Conservation (phyloP, 2,113 vertebrate species). For the Stercorarius parasiticus region DNA sequence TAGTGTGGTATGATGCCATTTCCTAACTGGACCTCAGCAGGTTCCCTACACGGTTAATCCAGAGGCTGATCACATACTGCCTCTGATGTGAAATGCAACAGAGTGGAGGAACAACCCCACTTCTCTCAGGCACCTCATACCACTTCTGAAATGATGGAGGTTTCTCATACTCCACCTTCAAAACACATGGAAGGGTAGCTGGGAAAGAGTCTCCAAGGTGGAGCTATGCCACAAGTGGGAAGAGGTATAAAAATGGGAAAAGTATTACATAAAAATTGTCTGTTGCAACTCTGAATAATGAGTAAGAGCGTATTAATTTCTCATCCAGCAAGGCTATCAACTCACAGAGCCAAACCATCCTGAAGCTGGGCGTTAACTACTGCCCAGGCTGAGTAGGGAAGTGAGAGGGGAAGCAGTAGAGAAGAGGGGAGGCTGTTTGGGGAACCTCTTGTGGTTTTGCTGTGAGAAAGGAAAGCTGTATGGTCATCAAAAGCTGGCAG, state of each 20-base stretch:
- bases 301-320: background rate
- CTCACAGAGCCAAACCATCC: background rate
- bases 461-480: background rate
- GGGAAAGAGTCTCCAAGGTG: background rate
- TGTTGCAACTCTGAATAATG: background rate
- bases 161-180: background rate
- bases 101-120: background rate
- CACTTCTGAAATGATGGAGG: background rate
- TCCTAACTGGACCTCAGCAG: background rate
- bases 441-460: background rate
- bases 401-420: background rate
- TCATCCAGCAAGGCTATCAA: background rate
- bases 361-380: background rate
- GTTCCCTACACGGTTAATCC: background rate
- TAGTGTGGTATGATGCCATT: background rate
- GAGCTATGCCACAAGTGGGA: background rate
- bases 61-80: background rate
- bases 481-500: background rate
- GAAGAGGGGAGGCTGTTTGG: background rate
- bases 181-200: background rate
- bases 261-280: background rate
- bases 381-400: background rate
- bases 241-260: background rate
- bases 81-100: background rate
- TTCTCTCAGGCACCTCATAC: background rate